These are phyloP conservation scores for Ictidomys tridecemlineatus DNA, from an alignment of 2,113 vertebrate species.

Conservation along the genomic window DNA sequence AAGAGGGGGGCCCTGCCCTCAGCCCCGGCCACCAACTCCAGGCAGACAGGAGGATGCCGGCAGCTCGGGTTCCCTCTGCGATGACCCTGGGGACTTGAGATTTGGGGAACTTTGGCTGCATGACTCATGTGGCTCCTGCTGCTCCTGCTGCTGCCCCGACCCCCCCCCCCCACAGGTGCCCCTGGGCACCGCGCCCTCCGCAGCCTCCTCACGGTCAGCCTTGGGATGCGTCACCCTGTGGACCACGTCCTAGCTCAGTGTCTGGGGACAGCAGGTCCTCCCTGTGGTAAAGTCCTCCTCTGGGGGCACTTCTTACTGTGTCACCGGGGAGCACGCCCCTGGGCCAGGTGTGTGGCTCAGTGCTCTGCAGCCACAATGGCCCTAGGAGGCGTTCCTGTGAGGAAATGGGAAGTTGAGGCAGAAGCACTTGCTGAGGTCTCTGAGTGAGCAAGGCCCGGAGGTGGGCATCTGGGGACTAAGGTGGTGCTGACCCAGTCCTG, in stretches of 20 bases:
- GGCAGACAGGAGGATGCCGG: too few species aligned
- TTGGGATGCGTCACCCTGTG: accelerated
- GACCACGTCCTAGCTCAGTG: neutral
- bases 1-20: too few species aligned
- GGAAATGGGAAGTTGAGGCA: too few species aligned
- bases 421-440: neutral
- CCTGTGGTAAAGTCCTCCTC: neutral
- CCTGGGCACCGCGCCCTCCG: accelerated
- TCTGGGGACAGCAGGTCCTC: accelerated
- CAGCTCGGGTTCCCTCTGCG: too few species aligned
- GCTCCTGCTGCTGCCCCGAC: too few species aligned
- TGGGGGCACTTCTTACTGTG: accelerated
- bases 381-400: accelerated
- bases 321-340: neutral
- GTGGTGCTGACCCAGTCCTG: neutral
- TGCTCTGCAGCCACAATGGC: accelerated
- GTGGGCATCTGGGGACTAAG: accelerated
- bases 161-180: accelerated
- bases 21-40: too few species aligned
- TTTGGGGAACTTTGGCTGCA: too few species aligned
- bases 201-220: neutral
- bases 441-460: accelerated
- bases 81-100: too few species aligned
- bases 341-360: too few species aligned
- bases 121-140: neutral